Evolutionary conservation across 2,888 invertebrate species (phyloP).

Genomic region (Athripsodes cinereus): DNA sequence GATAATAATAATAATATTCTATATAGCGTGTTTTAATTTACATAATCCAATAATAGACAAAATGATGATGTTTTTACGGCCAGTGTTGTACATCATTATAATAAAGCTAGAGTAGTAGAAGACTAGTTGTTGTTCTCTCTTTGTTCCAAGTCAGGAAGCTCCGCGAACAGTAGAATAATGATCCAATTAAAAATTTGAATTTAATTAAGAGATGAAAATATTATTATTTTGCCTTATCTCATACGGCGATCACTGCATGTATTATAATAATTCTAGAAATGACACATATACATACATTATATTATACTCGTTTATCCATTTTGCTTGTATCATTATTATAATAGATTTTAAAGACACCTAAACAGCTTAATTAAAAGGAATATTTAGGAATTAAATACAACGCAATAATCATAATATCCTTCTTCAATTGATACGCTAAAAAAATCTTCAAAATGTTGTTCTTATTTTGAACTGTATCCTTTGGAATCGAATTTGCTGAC

Average conservation of each 20-base stretch:
- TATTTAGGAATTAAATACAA: neutral
- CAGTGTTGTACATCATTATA: too few relatives aligned
- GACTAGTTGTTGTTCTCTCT: too few relatives aligned
- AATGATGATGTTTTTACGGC: too few relatives aligned
- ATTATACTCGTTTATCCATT: neutral
- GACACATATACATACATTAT: neutral
- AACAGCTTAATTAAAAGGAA: neutral
- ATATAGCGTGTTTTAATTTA: too few relatives aligned
- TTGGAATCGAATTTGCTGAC: too few relatives aligned
- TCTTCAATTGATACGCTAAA: too few relatives aligned
- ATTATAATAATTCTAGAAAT: neutral
- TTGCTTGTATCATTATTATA: neutral
- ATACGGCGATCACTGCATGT: neutral
- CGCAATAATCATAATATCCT: too few relatives aligned
- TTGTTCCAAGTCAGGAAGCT: conserved; percentile 8
- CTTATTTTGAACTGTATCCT: too few relatives aligned
- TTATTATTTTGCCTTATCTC: neutral
- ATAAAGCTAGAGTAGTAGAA: too few relatives aligned
- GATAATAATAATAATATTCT: too few relatives aligned
- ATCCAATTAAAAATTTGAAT: conserved; percentile 11
- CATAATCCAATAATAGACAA: too few relatives aligned
- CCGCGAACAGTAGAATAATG: conserved; percentile 7
- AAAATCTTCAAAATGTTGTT: too few relatives aligned
- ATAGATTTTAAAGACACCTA: neutral
- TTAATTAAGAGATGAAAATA: conserved; percentile 5